Evolutionary conservation across 2,888 invertebrate genomes (phyloP), one percentile per base, ranked within the genome.

Genomic region (Hirtodrosophila histrioides): DNA sequence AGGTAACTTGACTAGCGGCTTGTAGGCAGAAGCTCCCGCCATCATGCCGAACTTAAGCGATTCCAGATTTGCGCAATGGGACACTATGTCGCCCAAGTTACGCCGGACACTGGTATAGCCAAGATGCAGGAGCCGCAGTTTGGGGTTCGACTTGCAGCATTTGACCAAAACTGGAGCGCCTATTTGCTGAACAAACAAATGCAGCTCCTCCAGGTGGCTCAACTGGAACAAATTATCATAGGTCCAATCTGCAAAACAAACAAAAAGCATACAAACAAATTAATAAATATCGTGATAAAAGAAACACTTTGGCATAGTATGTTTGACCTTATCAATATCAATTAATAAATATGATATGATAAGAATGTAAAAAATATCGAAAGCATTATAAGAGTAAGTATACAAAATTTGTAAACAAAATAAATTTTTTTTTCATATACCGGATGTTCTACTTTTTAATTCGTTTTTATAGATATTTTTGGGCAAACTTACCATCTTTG

Each of bases 31-130:
- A 1, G 53, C 39, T 10, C 63, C 83, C 0, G 40, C 65, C n/a
- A 72, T 27, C 64, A 82, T 68, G 10, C 81, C 81, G 23, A 85
- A 85, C 31, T 53, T 64, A 0, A 82, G 46, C 0, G 49, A 55
- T 40, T 85, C 76, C 39, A 82, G 49, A 5, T 69, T 72, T 3
- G 24, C 11, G 17, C 87, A 82, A 24, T 78, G 31, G 0, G 44
- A 41, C 4, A 78, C 79, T 27, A 82, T 82, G n/a, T 72, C 37
- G 2, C 7, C 17, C 0, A 85, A 39, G 29, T 57, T 62, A 5
- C 58, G 43, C 10, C 46, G 45, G 0, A 71, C 49, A 31, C 68
- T 63, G 31, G 29, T 41, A 33, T 72, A 82, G 9, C 76, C 65
- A 0, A 82, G 45, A 10, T 78, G 54, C 3, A 82, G 67, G 0